Evolutionary conservation across 2,797 vertebrate species (phyloP).

Genomic region (Manis javanica): DNA sequence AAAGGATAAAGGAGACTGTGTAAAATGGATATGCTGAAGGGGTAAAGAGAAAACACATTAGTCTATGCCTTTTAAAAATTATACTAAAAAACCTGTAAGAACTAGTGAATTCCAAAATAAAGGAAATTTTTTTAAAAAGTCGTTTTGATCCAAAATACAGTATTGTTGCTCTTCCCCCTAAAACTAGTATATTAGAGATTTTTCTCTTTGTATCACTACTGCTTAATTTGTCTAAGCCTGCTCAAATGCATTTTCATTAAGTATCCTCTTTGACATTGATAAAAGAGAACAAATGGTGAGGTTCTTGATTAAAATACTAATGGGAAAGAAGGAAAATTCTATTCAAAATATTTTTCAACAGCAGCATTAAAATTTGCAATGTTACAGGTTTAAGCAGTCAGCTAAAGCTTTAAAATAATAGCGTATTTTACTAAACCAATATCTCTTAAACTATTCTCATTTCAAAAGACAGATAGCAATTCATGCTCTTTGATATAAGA

Average conservation of each 20-base stretch:
- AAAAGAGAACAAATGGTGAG: neutral
- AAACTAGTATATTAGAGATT: neutral
- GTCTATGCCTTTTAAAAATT: neutral
- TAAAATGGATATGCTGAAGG: neutral
- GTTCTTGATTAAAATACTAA: conserved; percentile 43
- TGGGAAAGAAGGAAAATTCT: conserved; percentile 33
- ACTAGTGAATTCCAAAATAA: conserved; percentile 32
- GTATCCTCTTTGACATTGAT: conserved; percentile 26
- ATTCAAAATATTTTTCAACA: conserved; percentile 37
- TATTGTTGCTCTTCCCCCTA: neutral
- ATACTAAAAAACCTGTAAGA: neutral
- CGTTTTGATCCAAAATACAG: neutral
- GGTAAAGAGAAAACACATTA: neutral
- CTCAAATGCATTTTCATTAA: conserved; percentile 27
- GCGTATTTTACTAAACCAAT: neutral
- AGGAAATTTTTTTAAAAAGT: neutral
- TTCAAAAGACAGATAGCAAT: conserved; percentile 28
- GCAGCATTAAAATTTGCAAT: neutral
- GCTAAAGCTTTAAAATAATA: conserved; percentile 22
- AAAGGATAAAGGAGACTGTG: neutral
- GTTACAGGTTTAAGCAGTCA: neutral
- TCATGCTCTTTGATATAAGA: neutral
- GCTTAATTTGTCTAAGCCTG: conserved; percentile 12
- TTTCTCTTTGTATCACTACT: neutral
- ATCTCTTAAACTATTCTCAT: neutral